A percentile compares a stretch with the other conserved stretches of the same genome.
Conservation (phyloP, 2,797 vertebrate genomes). For the Chrysocyon brachyurus region DNA sequence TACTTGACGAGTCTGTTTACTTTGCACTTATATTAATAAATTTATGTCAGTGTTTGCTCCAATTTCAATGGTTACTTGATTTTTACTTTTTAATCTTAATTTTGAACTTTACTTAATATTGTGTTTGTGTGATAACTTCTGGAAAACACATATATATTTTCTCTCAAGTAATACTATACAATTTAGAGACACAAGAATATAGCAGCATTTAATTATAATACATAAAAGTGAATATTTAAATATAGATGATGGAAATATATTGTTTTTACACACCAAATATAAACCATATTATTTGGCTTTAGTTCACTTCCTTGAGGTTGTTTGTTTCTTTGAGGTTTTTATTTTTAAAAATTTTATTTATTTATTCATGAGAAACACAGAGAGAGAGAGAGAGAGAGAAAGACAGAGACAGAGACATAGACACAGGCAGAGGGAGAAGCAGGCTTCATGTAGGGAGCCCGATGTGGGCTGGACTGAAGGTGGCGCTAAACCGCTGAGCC, state of each 20-base stretch:
- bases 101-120: not conserved
- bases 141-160: not conserved
- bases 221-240: not conserved
- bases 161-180: not conserved
- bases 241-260: not conserved
- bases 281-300: not conserved
- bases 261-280: not conserved
- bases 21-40: constrained; percentile 40
- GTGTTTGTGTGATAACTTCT: not conserved
- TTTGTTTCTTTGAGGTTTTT: not conserved
- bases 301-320: not conserved
- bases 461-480: no score
- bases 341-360: no score
- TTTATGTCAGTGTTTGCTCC: not conserved
- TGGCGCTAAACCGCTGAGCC: no score
- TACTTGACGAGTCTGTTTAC: not conserved
- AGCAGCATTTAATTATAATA: not conserved
- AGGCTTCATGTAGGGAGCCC: no score
- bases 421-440: no score
- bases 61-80: not conserved
- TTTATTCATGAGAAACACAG: no score
- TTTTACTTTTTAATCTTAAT: constrained; percentile 11
- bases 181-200: not conserved
- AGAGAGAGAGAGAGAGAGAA: no score
- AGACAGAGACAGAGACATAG: no score